Evolutionary conservation across 2,797 vertebrate genomes (phyloP), one percentile per base, ranked within the genome.

Genomic region (Mormyrops boulengeri): DNA sequence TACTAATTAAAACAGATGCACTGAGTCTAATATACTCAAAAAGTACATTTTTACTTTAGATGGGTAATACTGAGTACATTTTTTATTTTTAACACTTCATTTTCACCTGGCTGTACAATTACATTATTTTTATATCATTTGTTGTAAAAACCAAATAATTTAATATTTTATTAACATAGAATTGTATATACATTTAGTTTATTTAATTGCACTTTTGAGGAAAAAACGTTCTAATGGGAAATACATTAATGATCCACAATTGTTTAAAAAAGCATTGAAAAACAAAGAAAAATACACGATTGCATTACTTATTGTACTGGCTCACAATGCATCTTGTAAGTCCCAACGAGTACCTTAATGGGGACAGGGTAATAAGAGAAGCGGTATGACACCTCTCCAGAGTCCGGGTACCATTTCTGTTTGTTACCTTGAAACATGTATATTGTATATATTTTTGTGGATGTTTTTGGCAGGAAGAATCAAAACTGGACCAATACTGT

Each of bases 41-140:
- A 38, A 53, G 14, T 49, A 87, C 2, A 41, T 57, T 41, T 41
- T 55, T 86, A 30, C 19, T 66, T 88, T 69, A 17, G 4, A 11
- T 47, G 34, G 8, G 55, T 22, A 44, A 88, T 57, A 88, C 44
- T 14, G 12, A 19, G 41, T 57, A 47, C 22, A 85, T 80, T 60
- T n/a, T 88, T 88, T 66, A 12, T 88, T 66, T 66, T 69, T 55
- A 69, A 87, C 85, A 34, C 52, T 87, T 41, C 62, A 14, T 89
- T 87, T 88, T 89, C 60, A 89, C 34, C 52, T 11, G 84, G 89
- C 66, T 87, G 30, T 87, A 87, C 57, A 89, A 89, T 77, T 38
- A 53, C 50, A 80, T 89, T 77, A 87, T 89, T 89, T 89, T 89
- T 66, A 89, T 87, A 89, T 89, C n/a, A 34, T 69, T 87, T 87